Base-by-base conservation (phyloP, 2,888 invertebrate genomes). In the Phortica okadai region DNA sequence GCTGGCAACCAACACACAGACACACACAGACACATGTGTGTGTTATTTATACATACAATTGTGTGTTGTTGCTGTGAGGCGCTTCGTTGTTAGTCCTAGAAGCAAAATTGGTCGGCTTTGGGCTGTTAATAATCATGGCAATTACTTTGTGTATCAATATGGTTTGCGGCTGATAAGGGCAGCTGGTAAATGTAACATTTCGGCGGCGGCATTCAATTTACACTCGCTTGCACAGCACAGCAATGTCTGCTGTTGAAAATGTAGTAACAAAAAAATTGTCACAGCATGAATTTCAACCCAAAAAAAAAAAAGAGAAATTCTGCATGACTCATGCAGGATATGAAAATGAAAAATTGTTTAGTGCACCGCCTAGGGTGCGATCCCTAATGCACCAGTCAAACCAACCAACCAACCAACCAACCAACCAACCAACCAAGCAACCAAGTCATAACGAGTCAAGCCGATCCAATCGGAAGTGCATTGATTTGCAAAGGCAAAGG, bases 291-390 rank as follows among this genome's bases (percentile, higher is more conserved):
- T 3, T 59, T 11, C 33, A 33, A 21, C 59, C 1, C 50, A 64
- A 64, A 25, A 64, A 14, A 50, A 14, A 50, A 50, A 11, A 33
- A 50, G 42, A 10, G 41, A 45, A 69, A 50, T 8, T 16, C 33
- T 69, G 56, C 41, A 54, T 72, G 70, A 14, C 56, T 42, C 33
- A 56, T n/a, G 56, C 56, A 62, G 77, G 77, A 77, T 77, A 75
- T 73, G 75, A 73, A 73, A 76, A 76, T 78, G 75, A 78, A 74
- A 78, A 78, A 78, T 76, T 78, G 74, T 72, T 78, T 76, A 76
- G 78, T 58, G 66, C 76, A 74, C n/a, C 41, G 54, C 70, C n/a
- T 33, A 14, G 10, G 45, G 25, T 45, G 69, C 69, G 50, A 44
- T 45, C 25, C 69, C n/a, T 21, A 69, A 42, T 66, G n/a, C 33